Evolutionary conservation across 2,797 vertebrate genomes (phyloP).

Genomic region (Myotis myotis): DNA sequence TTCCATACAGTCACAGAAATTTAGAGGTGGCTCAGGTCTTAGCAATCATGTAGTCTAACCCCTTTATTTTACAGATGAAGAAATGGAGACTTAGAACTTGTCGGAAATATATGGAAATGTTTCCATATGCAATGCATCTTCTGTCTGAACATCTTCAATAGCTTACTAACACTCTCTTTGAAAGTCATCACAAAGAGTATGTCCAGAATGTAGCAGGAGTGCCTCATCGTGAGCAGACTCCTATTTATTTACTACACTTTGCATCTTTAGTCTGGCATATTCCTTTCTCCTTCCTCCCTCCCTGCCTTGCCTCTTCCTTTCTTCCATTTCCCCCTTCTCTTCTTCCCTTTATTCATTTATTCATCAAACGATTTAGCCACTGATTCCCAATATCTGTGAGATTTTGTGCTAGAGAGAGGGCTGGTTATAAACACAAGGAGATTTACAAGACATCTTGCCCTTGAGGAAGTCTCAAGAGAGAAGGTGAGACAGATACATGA

Average conservation of each 20-base stretch:
- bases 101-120: not conserved
- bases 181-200: not conserved
- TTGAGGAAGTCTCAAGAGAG: not conserved
- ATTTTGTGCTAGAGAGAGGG: not conserved
- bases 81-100: constrained; percentile 23
- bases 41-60: not conserved
- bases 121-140: not conserved
- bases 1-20: constrained; percentile 58
- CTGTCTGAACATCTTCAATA: not conserved
- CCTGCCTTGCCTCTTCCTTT: not conserved
- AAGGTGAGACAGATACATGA: not conserved
- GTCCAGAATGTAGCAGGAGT: not conserved
- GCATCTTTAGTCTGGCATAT: not conserved
- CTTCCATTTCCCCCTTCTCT: not conserved
- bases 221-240: not conserved
- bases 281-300: not conserved
- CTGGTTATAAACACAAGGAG: not conserved
- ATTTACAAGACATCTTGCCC: not conserved
- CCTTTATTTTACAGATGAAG: constrained; percentile 59
- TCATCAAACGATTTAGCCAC: not conserved
- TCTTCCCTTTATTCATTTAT: not conserved
- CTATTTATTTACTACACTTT: not conserved
- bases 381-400: not conserved
- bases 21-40: constrained; percentile 50
- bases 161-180: not conserved